Evolutionary conservation across 2,113 vertebrate species (phyloP).

Genomic region (Burhinus bistriatus): DNA sequence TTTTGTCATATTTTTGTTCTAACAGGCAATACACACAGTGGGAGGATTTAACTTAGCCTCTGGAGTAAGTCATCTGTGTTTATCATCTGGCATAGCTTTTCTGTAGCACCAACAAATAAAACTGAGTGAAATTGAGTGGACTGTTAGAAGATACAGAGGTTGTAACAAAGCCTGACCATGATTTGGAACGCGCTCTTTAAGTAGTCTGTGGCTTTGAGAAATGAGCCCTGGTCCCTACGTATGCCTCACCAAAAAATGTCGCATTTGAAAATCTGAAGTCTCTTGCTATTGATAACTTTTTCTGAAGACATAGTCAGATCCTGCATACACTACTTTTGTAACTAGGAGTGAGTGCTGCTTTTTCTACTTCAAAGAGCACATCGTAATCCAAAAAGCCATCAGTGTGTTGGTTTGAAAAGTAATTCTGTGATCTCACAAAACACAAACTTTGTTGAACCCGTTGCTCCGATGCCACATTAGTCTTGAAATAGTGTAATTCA

Average conservation of each 20-base stretch:
- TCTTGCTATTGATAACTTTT: background rate
- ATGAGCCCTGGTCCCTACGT: background rate
- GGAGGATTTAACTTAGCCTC: background rate
- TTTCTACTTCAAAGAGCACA: background rate
- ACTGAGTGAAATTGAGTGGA: background rate
- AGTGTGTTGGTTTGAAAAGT: background rate
- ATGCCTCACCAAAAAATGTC: background rate
- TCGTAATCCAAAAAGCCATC: background rate
- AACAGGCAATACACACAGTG: fast-evolving
- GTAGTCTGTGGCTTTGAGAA: background rate
- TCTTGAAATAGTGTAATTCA: background rate
- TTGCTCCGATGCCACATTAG: background rate
- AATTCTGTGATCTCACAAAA: no score
- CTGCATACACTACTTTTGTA: fast-evolving
- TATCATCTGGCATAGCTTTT: background rate
- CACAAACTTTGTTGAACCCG: background rate
- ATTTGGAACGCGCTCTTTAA: background rate
- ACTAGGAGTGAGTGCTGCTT: background rate
- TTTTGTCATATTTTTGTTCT: background rate
- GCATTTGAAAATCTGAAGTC: background rate
- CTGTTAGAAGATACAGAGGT: background rate
- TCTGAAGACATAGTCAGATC: background rate
- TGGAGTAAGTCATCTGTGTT: background rate
- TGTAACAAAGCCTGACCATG: background rate
- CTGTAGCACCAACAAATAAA: background rate